Evolutionary conservation across 2,113 vertebrate species (phyloP).

Genomic region (Melanerpes formicivorus): DNA sequence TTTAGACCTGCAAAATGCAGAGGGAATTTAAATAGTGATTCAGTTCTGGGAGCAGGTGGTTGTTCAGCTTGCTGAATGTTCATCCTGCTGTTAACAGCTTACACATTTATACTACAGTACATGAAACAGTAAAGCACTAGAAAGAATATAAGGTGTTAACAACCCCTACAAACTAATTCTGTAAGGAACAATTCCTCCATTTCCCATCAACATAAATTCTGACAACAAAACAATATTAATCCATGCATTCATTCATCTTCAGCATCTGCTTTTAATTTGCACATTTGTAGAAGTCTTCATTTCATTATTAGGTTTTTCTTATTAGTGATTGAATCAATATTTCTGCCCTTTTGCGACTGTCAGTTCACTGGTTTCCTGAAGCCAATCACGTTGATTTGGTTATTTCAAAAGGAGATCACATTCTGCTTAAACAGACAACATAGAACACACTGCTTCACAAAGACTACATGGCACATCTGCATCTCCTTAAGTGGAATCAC

Average conservation of each 20-base stretch:
- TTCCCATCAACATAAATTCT: conserved; percentile 78
- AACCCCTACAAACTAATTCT: conserved; percentile 76
- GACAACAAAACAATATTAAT: conserved; percentile 73
- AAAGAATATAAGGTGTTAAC: conserved; percentile 79
- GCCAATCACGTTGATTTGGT: neutral
- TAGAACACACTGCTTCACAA: neutral
- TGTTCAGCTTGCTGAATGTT: conserved; percentile 52
- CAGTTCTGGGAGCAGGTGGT: conserved; percentile 67
- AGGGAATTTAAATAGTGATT: conserved; percentile 67
- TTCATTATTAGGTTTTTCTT: conserved; percentile 37
- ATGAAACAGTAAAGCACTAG: conserved; percentile 45
- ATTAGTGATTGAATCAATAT: conserved; percentile 18
- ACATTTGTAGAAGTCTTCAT: conserved; percentile 27
- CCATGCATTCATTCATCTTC: conserved; percentile 66
- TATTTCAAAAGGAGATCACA: neutral
- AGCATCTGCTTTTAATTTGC: conserved; percentile 73
- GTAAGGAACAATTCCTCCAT: conserved; percentile 75
- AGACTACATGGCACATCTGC: conserved; percentile 9
- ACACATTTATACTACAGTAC: conserved; percentile 63
- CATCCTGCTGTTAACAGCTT: conserved; percentile 74
- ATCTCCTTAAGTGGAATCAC: conserved; percentile 13
- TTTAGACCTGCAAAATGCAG: conserved; percentile 61
- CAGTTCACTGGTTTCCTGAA: neutral
- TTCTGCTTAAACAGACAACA: neutral
- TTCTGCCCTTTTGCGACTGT: neutral